A percentile compares a stretch with the other conserved stretches of the same genome.
Conservation (phyloP, 2,797 vertebrate species). For the Periparus ater region DNA sequence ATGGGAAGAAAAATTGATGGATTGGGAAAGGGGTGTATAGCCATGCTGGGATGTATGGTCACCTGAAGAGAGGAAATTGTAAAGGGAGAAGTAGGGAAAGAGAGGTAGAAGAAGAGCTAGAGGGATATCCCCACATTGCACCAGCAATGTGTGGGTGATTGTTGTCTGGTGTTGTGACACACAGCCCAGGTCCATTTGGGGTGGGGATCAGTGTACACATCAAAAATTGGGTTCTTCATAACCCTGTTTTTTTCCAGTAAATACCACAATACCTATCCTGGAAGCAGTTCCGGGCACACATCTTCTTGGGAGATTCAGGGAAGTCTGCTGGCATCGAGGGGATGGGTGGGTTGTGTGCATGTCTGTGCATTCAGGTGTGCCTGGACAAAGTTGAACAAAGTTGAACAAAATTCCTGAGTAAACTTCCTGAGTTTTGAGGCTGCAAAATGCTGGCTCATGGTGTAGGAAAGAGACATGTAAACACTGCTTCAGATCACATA, state of each 20-base stretch:
- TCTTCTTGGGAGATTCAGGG: background rate
- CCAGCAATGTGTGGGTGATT: background rate
- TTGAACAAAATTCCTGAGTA: background rate
- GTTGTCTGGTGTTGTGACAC: accelerated
- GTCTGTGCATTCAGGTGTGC: no score
- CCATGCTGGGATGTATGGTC: background rate
- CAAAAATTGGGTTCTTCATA: background rate
- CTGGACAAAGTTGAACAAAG: background rate
- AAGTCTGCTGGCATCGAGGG: accelerated
- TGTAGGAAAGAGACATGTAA: background rate
- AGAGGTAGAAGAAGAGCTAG: background rate
- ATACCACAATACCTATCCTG: no score
- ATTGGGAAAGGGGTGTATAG: background rate
- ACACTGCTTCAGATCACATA: background rate
- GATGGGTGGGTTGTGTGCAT: accelerated
- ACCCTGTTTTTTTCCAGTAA: background rate
- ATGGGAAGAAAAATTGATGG: background rate
- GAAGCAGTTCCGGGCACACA: background rate
- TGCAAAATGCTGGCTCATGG: background rate
- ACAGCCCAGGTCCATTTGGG: background rate
- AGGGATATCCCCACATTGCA: no score
- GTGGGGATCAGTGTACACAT: background rate
- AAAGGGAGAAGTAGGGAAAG: background rate
- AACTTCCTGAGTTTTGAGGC: background rate
- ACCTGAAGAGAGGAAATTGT: background rate